Base-by-base conservation (phyloP, 2,888 invertebrate genomes). In the Drosophila phalerata region DNA sequence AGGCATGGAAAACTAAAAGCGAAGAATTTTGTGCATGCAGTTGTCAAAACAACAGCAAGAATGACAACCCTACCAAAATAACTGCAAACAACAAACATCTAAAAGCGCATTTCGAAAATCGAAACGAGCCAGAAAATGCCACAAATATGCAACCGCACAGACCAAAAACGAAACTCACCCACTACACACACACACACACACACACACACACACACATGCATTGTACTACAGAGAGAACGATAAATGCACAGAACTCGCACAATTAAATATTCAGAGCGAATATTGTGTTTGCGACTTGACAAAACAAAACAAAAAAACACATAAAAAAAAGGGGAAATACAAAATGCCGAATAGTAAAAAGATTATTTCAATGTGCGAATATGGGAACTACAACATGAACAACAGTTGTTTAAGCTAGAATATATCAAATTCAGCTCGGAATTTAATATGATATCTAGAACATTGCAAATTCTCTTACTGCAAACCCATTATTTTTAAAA, bases 221-320 rank as follows among this genome's bases (percentile, higher is more conserved):
- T 47, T 25, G 19, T 10, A 63, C 25, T 15, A 43, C 34, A 42
- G 52, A 42, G 49, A 32, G 28, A 64, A 28, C 65, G 65, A 61
- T 61, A 71, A 63, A 71, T 58, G 45, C 48, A 69, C 34, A 34
- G 19, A 74, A 42, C 76, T 70, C 78, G 83, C 84, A 84, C 84
- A 84, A 86, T 86, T 84, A 86, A 86, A 84, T 84, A 84, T 84
- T 77, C 86, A 79, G 69, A 84, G 71, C 77, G 84, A 84, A 86
- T 86, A 84, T 81, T 84, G 79, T 67, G 66, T 67, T 65, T 67
- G 79, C 60, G 48, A 60, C 52, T 63, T 62, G 65, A 42, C 56
- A 28, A 38, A 22, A 38, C 4, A 10, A n/a, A 62, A 42, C 56
- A 28, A 38, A 22, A 38, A 8, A 10, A n/a, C 5, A n/a, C 2